A percentile compares a stretch with the other conserved stretches of the same genome.
phyloP scores from a whole-genome alignment of 2,888 invertebrate genomes.

The Drosophila prostipennis region DNA sequence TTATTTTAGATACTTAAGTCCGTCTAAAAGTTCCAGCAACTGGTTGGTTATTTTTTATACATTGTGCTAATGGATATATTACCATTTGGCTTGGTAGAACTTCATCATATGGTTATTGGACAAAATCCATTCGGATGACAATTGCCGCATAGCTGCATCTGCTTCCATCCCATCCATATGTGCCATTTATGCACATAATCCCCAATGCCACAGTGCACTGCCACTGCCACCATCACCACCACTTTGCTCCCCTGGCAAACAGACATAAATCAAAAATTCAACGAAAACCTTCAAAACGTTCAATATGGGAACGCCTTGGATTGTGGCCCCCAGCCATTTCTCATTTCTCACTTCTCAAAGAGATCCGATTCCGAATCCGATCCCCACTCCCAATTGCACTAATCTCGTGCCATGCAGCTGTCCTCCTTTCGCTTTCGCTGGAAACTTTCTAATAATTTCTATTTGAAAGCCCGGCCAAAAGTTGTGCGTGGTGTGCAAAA shows the following conservation, averaged over 20 bases:
- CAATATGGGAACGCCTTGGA: slow-evolving; percentile 51
- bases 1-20: no score
- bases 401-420: slow-evolving; percentile 51
- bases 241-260: slow-evolving; percentile 12
- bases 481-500: slow-evolving; percentile 74
- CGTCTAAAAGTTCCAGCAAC: not conserved
- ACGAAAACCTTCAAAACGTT: slow-evolving; percentile 61
- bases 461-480: slow-evolving; percentile 71
- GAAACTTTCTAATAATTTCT: slow-evolving; percentile 74
- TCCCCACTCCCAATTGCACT: slow-evolving; percentile 48
- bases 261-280: slow-evolving; percentile 56
- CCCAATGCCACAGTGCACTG: slow-evolving; percentile 17
- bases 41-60: not conserved
- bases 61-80: not conserved
- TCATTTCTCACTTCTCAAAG: slow-evolving; percentile 10
- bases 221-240: slow-evolving; percentile 2
- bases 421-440: slow-evolving; percentile 58
- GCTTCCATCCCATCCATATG: slow-evolving; percentile 15
- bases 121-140: not conserved
- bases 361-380: not conserved
- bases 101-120: not conserved
- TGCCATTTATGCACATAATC: slow-evolving; percentile 26
- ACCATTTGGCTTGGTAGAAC: not conserved
- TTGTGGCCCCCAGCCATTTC: slow-evolving; percentile 15
- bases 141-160: slow-evolving; percentile 18